Percentiles rank a stretch among this genome's conserved stretches.
These are phyloP conservation scores for Aix galericulata DNA, from an alignment of 2,113 vertebrate species.

Conservation along the genomic window DNA sequence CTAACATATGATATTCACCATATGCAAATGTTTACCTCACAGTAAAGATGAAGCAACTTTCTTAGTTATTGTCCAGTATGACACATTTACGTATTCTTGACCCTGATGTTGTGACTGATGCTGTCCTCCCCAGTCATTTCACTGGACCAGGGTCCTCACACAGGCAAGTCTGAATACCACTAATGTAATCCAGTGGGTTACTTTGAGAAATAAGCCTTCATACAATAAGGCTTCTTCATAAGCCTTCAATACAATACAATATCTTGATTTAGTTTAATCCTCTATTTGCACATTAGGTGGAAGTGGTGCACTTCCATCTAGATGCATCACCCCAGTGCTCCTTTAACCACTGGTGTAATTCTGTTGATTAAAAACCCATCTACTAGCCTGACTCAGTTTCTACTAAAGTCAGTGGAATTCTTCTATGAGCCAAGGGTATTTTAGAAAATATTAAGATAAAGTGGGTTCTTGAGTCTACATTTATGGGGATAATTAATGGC, in stretches of 20 bases:
- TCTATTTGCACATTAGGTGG: background rate
- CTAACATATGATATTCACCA: background rate
- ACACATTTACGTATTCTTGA: background rate
- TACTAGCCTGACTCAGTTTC: background rate
- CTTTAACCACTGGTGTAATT: background rate
- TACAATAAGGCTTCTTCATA: too few species aligned
- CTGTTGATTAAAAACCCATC: background rate
- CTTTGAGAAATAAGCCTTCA: background rate
- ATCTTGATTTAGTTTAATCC: background rate
- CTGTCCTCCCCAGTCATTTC: background rate
- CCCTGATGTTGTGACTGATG: background rate
- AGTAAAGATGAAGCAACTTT: background rate
- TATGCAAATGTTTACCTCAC: background rate
- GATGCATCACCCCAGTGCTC: background rate
- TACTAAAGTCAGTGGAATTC: background rate
- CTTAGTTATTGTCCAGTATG: background rate
- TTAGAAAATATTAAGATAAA: background rate
- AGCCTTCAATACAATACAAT: background rate
- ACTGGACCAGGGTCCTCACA: background rate
- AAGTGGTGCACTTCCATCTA: background rate
- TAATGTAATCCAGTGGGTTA: background rate
- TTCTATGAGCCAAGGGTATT: background rate
- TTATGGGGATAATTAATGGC: background rate
- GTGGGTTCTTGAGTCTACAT: background rate
- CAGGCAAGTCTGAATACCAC: background rate